phyloP scores from a whole-genome alignment of 2,888 invertebrate genomes.

The Spodoptera picta region DNA sequence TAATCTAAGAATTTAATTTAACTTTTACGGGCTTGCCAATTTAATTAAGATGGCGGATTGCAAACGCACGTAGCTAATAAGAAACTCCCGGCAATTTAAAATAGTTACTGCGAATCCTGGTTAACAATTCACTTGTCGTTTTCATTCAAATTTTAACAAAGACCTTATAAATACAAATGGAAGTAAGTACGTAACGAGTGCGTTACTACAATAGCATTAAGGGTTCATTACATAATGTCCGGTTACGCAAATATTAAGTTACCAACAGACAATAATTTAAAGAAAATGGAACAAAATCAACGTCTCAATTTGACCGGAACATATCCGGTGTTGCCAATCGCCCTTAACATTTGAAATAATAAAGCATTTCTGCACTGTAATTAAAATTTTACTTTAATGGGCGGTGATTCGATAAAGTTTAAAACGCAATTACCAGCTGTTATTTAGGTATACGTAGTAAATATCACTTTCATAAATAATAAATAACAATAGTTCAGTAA shows the following conservation, averaged over 20 bases:
- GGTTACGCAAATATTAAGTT: no score
- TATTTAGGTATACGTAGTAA: no score
- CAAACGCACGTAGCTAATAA: slow-evolving; percentile 1
- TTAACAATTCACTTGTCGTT: slow-evolving; percentile 15
- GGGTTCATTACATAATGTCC: not conserved
- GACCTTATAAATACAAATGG: slow-evolving; percentile 3
- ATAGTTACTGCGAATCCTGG: slow-evolving; percentile 13
- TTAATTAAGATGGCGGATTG: not conserved
- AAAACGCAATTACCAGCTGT: no score
- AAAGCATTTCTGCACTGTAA: no score
- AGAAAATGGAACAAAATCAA: no score
- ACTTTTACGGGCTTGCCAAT: not conserved
- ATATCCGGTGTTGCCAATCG: no score
- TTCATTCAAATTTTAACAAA: slow-evolving; percentile 19
- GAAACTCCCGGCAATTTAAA: slow-evolving; percentile 8
- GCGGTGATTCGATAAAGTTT: no score
- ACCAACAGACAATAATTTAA: no score
- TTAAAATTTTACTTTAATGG: no score
- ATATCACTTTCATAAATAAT: not conserved
- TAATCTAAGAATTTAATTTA: not conserved
- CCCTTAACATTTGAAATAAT: no score
- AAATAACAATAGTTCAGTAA: not conserved
- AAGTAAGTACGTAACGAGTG: slow-evolving; percentile 17
- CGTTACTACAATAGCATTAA: slow-evolving; percentile 2
- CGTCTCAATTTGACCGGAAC: no score